Conservation (phyloP, 2,888 invertebrate genomes). For the Cacoxenus indagator region DNA sequence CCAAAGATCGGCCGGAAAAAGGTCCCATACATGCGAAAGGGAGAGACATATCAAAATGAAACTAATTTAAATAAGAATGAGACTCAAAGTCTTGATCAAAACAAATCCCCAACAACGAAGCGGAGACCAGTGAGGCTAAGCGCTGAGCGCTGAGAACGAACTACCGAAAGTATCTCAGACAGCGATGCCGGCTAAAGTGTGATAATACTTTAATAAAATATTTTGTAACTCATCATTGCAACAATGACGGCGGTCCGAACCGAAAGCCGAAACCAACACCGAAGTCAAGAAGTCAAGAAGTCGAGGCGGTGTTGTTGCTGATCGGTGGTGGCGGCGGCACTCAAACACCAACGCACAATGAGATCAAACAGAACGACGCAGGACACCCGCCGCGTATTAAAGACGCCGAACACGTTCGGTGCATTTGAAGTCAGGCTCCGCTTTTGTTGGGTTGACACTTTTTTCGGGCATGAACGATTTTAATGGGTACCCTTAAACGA, state of each 20-base stretch:
- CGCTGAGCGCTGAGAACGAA: background rate
- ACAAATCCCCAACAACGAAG: slow-evolving; percentile 48
- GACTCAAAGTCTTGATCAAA: slow-evolving; percentile 60
- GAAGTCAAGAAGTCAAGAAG: no score
- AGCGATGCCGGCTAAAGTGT: slow-evolving; percentile 50
- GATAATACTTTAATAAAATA: slow-evolving; percentile 68
- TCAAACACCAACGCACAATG: slow-evolving; percentile 50
- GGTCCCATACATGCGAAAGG: background rate
- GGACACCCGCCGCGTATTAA: slow-evolving; percentile 69
- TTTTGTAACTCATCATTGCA: slow-evolving; percentile 56
- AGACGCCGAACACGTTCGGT: slow-evolving; percentile 67
- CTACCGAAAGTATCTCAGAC: background rate
- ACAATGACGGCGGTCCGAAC: slow-evolving; percentile 18
- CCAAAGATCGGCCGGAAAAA: background rate
- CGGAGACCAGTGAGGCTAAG: background rate
- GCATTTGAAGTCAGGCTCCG: slow-evolving; percentile 68
- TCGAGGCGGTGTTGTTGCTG: background rate
- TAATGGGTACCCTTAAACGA: slow-evolving; percentile 47
- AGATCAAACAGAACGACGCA: slow-evolving; percentile 64
- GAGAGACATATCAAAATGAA: slow-evolving; percentile 45
- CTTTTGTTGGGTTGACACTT: slow-evolving; percentile 71
- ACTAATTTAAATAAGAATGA: slow-evolving; percentile 64
- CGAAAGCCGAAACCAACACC: no score
- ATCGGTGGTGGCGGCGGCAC: slow-evolving; percentile 34
- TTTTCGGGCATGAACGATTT: slow-evolving; percentile 69